Evolutionary conservation across 2,888 invertebrate genomes (phyloP).

Genomic region (Heteromurus nitidus): DNA sequence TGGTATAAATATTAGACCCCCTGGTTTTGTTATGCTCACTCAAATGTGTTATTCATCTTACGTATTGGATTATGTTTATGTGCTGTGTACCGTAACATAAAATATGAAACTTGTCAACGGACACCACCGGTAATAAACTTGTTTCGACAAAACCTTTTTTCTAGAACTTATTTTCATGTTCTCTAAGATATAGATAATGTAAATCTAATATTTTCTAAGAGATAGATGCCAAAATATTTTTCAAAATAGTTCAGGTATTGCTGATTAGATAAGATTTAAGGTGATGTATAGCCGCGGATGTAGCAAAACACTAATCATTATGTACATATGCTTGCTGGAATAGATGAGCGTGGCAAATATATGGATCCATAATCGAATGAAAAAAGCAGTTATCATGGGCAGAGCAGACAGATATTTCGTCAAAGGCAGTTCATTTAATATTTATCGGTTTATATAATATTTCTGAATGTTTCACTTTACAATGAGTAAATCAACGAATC

Average conservation of each 20-base stretch:
- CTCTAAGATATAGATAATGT: too few species aligned
- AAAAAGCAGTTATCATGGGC: too few species aligned
- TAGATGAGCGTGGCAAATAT: too few species aligned
- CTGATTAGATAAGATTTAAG: too few species aligned
- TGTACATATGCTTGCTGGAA: too few species aligned
- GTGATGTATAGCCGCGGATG: too few species aligned
- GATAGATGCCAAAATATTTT: too few species aligned
- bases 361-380: too few species aligned
- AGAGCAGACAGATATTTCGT: slow-evolving; percentile 16
- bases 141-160: background rate
- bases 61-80: background rate
- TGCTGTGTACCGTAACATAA: background rate
- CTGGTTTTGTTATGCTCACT: slow-evolving; percentile 40
- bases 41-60: slow-evolving; percentile 2
- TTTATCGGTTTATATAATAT: slow-evolving; percentile 39
- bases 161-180: too few species aligned
- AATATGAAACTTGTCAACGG: background rate
- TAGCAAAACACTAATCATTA: too few species aligned
- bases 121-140: background rate
- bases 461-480: slow-evolving; percentile 51
- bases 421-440: slow-evolving; percentile 49
- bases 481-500: slow-evolving; percentile 49
- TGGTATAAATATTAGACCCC: slow-evolving; percentile 20
- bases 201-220: too few species aligned
- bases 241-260: too few species aligned